phyloP scores from a whole-genome alignment of 2,888 invertebrate species.

The Ecliptopera silaceata region DNA sequence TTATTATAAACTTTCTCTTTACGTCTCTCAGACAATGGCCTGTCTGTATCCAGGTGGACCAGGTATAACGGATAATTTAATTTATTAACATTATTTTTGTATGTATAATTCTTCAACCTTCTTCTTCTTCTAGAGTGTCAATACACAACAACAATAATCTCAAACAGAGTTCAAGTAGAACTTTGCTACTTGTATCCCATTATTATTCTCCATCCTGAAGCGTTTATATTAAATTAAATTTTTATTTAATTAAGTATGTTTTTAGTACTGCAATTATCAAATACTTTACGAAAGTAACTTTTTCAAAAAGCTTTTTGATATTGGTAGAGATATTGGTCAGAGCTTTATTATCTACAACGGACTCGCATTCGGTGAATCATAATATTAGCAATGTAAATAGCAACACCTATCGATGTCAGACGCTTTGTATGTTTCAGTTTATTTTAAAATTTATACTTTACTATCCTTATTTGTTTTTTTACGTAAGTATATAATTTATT shows the following conservation, averaged over 20 bases:
- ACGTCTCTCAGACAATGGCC: slow-evolving; percentile 23
- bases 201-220: too few species aligned
- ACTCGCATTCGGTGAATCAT: slow-evolving; percentile 17
- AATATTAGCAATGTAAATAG: slow-evolving; percentile 22
- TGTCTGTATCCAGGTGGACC: slow-evolving; percentile 22
- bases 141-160: too few species aligned
- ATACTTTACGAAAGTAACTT: background rate
- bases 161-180: too few species aligned
- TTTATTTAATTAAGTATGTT: too few species aligned
- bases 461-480: background rate
- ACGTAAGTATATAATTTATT: background rate
- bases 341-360: background rate
- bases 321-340: background rate
- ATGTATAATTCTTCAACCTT: too few species aligned
- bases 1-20: slow-evolving; percentile 31
- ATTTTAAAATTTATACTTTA: background rate
- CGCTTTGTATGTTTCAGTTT: slow-evolving; percentile 6
- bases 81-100: too few species aligned
- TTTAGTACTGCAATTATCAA: too few species aligned
- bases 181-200: too few species aligned
- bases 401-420: slow-evolving; percentile 7
- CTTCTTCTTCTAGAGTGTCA: too few species aligned
- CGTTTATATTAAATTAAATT: too few species aligned
- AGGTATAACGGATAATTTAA: slow-evolving; percentile 33
- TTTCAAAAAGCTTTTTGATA: background rate